Conservation (phyloP, 1,140 invertebrate genomes). For the Bombus pyrosoma region DNA sequence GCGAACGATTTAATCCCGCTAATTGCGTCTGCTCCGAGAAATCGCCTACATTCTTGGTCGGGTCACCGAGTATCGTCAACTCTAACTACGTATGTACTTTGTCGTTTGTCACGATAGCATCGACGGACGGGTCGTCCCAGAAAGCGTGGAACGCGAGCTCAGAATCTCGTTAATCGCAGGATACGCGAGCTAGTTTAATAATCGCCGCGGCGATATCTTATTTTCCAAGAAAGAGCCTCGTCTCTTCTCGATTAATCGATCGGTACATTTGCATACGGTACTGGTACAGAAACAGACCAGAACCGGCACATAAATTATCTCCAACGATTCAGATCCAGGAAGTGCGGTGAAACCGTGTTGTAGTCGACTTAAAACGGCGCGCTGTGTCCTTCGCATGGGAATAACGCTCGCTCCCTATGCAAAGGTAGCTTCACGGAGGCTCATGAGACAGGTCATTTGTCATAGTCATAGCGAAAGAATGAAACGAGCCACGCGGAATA, state of each 20-base stretch:
- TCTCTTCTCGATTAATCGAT: slow-evolving; percentile 35
- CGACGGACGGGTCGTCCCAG: slow-evolving; percentile 9
- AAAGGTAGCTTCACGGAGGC: slow-evolving; percentile 31
- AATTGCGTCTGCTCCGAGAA: slow-evolving; percentile 22
- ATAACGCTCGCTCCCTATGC: slow-evolving; percentile 32
- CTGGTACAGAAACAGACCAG: background rate
- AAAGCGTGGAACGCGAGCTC: slow-evolving; percentile 4
- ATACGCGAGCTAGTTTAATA: background rate
- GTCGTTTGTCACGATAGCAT: slow-evolving; percentile 19
- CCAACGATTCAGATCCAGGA: slow-evolving; percentile 43
- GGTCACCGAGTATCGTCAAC: slow-evolving; percentile 23
- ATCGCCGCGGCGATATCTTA: background rate
- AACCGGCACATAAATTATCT: slow-evolving; percentile 35
- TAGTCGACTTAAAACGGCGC: slow-evolving; percentile 24
- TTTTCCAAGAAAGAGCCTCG: background rate
- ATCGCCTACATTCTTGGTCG: slow-evolving; percentile 29
- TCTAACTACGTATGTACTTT: background rate
- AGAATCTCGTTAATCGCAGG: slow-evolving; percentile 28
- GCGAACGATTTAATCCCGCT: slow-evolving; percentile 33
- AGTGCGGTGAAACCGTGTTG: slow-evolving; percentile 17
- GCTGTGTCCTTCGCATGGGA: slow-evolving; percentile 59
- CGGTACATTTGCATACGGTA: slow-evolving; percentile 19
- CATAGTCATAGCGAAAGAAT: slow-evolving; percentile 60
- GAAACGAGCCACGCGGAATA: slow-evolving; percentile 23
- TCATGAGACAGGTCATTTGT: slow-evolving; percentile 58